Percentiles rank a stretch among this genome's conserved stretches.
Evolutionary conservation across 2,888 invertebrate species (phyloP).

Genomic region (Ectemnius cavifrons): DNA sequence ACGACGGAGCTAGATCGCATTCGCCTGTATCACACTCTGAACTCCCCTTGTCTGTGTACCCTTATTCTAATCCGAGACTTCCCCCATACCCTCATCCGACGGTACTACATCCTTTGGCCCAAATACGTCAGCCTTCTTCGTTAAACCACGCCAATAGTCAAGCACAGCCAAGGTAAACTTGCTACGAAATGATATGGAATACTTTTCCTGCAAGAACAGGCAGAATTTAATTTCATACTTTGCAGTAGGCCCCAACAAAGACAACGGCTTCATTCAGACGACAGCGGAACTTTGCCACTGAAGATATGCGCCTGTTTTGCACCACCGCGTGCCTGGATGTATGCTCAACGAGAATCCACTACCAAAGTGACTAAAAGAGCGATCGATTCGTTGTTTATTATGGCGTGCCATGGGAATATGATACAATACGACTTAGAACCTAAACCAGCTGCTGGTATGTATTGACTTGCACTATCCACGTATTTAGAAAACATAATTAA

Average conservation of each 20-base stretch:
- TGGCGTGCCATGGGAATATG: slow-evolving; percentile 92
- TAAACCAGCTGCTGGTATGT: slow-evolving; percentile 81
- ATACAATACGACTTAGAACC: slow-evolving; percentile 94
- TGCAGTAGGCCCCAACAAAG: slow-evolving; percentile 71
- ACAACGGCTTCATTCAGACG: slow-evolving; percentile 86
- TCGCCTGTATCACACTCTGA: slow-evolving; percentile 82
- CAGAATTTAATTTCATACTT: not conserved
- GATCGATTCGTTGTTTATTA: slow-evolving; percentile 92
- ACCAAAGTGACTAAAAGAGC: slow-evolving; percentile 79
- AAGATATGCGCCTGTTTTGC: slow-evolving; percentile 90
- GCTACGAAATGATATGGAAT: no score
- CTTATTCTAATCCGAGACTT: slow-evolving; percentile 92
- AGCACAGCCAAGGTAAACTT: slow-evolving; percentile 69
- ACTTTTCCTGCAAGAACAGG: no score
- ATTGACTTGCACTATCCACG: no score
- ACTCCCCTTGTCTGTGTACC: slow-evolving; percentile 77
- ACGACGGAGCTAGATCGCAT: slow-evolving; percentile 84
- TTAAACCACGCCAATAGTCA: slow-evolving; percentile 72
- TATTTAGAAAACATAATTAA: no score
- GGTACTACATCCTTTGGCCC: slow-evolving; percentile 89
- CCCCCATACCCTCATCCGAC: slow-evolving; percentile 95
- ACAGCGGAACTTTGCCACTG: slow-evolving; percentile 84
- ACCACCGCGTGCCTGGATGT: slow-evolving; percentile 87
- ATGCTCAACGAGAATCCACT: slow-evolving; percentile 74
- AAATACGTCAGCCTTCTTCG: slow-evolving; percentile 86